Conservation (phyloP, 2,113 vertebrate genomes). For the Anhinga anhinga region DNA sequence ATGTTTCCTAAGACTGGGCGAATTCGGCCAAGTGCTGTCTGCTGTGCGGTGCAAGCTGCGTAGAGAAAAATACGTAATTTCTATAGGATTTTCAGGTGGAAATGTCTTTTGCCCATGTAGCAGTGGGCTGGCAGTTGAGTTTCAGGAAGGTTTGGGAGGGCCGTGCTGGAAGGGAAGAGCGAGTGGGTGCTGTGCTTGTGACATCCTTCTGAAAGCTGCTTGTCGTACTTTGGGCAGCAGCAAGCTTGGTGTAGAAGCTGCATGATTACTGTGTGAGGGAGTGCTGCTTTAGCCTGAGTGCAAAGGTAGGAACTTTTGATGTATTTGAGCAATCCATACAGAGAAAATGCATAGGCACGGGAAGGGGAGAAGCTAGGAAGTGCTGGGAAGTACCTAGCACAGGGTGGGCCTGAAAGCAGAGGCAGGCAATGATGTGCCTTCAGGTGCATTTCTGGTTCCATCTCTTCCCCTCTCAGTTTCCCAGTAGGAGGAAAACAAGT, state of each 20-base stretch:
- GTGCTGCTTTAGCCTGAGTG: fast-evolving
- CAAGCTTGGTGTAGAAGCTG: not conserved
- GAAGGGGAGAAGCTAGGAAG: not conserved
- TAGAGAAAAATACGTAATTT: fast-evolving
- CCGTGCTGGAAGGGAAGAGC: not conserved
- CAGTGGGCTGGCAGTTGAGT: not conserved
- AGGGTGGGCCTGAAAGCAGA: not conserved
- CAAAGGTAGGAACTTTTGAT: not conserved
- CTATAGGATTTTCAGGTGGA: fast-evolving
- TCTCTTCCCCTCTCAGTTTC: not conserved
- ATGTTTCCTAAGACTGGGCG: too few relatives aligned
- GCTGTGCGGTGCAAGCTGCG: too few relatives aligned
- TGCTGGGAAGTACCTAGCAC: too few relatives aligned
- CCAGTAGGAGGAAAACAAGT: not conserved
- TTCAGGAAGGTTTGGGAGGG: not conserved
- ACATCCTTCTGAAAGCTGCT: not conserved
- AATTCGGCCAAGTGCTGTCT: not conserved
- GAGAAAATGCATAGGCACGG: fast-evolving
- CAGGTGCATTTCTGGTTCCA: not conserved
- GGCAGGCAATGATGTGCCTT: fast-evolving
- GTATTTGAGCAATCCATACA: fast-evolving
- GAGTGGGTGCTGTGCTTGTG: fast-evolving
- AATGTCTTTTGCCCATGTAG: not conserved
- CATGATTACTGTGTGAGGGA: fast-evolving
- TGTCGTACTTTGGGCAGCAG: not conserved